phyloP scores from a whole-genome alignment of 2,888 invertebrate species.

The Auanema sp. region DNA sequence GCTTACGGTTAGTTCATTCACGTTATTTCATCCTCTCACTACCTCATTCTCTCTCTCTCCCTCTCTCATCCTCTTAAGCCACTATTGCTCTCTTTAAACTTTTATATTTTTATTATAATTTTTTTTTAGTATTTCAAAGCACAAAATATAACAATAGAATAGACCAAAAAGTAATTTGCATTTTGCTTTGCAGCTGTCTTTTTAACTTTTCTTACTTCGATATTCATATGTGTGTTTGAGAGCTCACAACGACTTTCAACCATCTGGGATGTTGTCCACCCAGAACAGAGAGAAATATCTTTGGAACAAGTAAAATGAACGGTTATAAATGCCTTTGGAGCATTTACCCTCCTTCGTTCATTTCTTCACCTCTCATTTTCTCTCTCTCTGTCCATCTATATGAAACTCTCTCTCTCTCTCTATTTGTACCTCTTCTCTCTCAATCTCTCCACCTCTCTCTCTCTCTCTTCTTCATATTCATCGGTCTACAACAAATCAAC shows the following conservation, averaged over 20 bases:
- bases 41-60: no score
- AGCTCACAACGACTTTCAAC: no score
- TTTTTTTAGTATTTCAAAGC: no score
- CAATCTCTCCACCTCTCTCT: slow-evolving; percentile 5
- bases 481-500: no score
- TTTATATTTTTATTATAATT: background rate
- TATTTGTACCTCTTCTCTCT: background rate
- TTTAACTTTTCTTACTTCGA: no score
- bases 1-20: slow-evolving; percentile 13
- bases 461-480: background rate
- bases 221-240: no score
- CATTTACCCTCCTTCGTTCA: no score
- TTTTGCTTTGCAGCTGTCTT: no score
- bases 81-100: background rate
- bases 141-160: no score
- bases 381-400: slow-evolving; percentile 11
- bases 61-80: background rate
- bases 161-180: no score
- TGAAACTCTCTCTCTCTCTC: no score
- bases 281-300: background rate
- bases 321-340: background rate
- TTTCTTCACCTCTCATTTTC: background rate
- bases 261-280: no score
- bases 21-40: background rate
- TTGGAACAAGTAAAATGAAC: background rate